phyloP scores from a whole-genome alignment of 2,797 vertebrate species.

The Poeciliopsis infans region DNA sequence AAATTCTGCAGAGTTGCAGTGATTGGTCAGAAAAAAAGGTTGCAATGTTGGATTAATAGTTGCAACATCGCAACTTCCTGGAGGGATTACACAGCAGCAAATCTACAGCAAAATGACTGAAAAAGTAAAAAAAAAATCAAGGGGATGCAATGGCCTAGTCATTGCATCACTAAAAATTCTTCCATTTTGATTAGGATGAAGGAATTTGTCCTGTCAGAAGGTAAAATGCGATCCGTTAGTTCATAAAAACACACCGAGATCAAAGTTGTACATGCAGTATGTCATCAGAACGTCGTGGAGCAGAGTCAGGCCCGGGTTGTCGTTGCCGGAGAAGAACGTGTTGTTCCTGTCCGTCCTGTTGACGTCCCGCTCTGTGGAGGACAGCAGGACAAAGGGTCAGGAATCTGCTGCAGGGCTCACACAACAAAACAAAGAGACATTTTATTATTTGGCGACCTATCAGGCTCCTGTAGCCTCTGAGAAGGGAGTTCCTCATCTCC shows the following conservation, averaged over 20 bases:
- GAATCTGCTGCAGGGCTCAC: constrained; percentile 8
- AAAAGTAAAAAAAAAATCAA: neutral
- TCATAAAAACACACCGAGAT: constrained; percentile 80
- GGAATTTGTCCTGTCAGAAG: neutral
- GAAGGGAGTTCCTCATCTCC: constrained; percentile 90
- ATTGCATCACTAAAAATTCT: neutral
- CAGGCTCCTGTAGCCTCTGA: constrained; percentile 89
- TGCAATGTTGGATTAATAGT: no score
- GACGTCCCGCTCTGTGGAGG: constrained; percentile 88
- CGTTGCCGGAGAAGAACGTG: constrained; percentile 89
- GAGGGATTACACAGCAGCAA: neutral
- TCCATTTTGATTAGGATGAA: neutral
- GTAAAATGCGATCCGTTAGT: neutral
- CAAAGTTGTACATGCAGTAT: constrained; percentile 96
- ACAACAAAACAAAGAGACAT: neutral
- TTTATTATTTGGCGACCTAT: constrained; percentile 78
- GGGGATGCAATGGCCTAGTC: neutral
- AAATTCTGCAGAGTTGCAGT: no score
- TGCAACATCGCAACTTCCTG: no score
- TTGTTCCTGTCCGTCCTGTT: constrained; percentile 90
- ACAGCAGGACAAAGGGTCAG: constrained; percentile 42
- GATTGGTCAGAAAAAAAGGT: no score
- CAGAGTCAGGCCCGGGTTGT: constrained; percentile 87
- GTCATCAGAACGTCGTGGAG: constrained; percentile 92
- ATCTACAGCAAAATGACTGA: neutral